Percentiles rank a stretch among this genome's conserved stretches.
phyloP scores from a whole-genome alignment of 2,113 vertebrate species.

The Carettochelys insculpta region DNA sequence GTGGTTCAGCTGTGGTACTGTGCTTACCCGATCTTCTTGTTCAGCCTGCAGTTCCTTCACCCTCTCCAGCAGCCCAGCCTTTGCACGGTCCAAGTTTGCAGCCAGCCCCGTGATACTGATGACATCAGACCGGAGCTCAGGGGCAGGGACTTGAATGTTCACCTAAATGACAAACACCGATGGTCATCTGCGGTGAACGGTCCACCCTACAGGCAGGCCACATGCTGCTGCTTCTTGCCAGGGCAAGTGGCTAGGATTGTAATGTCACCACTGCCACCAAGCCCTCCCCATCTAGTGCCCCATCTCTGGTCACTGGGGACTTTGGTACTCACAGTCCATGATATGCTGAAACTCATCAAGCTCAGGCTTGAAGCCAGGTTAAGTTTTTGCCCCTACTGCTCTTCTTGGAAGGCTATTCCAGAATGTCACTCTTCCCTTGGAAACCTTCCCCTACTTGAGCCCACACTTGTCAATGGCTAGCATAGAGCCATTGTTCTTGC shows the following conservation, averaged over 20 bases:
- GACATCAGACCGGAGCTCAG: slow-evolving; percentile 91
- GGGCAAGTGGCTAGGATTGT: background rate
- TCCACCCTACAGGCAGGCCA: background rate
- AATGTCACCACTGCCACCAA: background rate
- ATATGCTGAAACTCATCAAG: background rate
- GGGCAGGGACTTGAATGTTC: slow-evolving; percentile 97
- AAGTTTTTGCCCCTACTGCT: too few relatives aligned
- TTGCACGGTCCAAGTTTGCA: slow-evolving; percentile 90
- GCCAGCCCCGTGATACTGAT: slow-evolving; percentile 93
- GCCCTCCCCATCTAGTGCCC: too few relatives aligned
- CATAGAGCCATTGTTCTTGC: too few relatives aligned
- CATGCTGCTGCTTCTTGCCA: accelerated
- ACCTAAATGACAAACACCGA: slow-evolving; percentile 71
- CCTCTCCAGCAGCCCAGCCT: slow-evolving; percentile 89
- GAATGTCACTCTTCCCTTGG: too few relatives aligned
- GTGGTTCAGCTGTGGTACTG: accelerated
- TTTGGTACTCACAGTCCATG: too few relatives aligned
- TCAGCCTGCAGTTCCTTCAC: slow-evolving; percentile 95
- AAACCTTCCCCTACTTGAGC: too few relatives aligned
- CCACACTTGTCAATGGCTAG: too few relatives aligned
- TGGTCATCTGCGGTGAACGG: background rate
- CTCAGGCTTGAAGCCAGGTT: too few relatives aligned
- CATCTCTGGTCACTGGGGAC: too few relatives aligned
- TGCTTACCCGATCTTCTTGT: slow-evolving; percentile 93
- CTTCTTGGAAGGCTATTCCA: too few relatives aligned